Conservation (phyloP, 2,113 vertebrate genomes). For the Oxyura jamaicensis region DNA sequence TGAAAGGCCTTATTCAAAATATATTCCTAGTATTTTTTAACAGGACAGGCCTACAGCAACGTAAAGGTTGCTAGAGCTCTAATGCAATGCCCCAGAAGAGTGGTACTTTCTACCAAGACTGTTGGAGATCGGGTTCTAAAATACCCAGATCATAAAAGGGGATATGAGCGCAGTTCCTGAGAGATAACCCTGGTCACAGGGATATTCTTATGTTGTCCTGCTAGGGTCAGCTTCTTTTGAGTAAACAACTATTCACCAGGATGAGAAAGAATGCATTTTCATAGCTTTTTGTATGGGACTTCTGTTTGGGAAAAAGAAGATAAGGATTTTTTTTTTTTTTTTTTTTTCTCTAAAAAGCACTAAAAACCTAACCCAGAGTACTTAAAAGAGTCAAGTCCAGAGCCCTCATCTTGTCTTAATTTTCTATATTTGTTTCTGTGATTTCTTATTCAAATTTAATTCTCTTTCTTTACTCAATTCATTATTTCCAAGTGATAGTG, state of each 20-base stretch:
- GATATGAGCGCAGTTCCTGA: background rate
- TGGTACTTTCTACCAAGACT: background rate
- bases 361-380: background rate
- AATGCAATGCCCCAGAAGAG: background rate
- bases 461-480: slow-evolving; percentile 3
- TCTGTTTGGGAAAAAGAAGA: background rate
- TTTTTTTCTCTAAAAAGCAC: background rate
- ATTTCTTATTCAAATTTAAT: slow-evolving; percentile 42
- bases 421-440: slow-evolving; percentile 19
- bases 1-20: background rate
- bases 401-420: background rate
- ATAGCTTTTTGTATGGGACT: background rate
- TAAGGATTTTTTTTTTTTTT: background rate
- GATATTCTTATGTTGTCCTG: background rate
- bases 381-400: background rate
- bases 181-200: background rate
- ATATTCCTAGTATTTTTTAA: background rate
- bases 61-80: background rate
- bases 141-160: background rate
- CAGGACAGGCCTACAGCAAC: background rate
- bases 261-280: background rate
- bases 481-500: slow-evolving; percentile 53
- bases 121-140: background rate
- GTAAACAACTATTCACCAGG: background rate
- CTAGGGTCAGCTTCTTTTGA: background rate